Evolutionary conservation across 1,140 invertebrate species (phyloP).

Genomic region (Tetragonula clypearis): DNA sequence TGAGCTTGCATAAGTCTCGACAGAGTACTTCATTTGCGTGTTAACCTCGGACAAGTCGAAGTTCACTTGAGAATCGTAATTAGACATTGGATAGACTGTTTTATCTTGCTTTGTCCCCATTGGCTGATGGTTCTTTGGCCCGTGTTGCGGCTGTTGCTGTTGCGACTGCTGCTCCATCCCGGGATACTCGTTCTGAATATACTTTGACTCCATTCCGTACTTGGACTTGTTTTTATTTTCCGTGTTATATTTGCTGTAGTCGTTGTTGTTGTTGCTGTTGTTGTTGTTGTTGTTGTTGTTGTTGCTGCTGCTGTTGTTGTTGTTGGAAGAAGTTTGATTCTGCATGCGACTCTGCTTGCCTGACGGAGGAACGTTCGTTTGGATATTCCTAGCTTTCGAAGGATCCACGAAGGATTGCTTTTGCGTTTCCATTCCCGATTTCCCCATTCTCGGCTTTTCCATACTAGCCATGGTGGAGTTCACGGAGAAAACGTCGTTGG

Average conservation of each 20-base stretch:
- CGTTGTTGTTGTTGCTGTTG: slow-evolving; percentile 41
- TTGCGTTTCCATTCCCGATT: slow-evolving; percentile 63
- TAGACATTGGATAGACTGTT: slow-evolving; percentile 66
- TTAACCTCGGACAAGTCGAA: slow-evolving; percentile 70
- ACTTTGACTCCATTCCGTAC: slow-evolving; percentile 76
- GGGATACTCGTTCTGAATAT: slow-evolving; percentile 74
- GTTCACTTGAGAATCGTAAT: slow-evolving; percentile 74
- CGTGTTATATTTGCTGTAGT: slow-evolving; percentile 70
- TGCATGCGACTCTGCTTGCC: slow-evolving; percentile 58
- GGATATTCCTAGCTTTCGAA: slow-evolving; percentile 70
- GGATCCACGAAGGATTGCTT: slow-evolving; percentile 70
- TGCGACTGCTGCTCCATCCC: slow-evolving; percentile 70
- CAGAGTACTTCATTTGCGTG: slow-evolving; percentile 67
- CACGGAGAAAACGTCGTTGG: slow-evolving; percentile 46
- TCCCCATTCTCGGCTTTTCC: slow-evolving; percentile 71
- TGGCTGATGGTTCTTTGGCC: slow-evolving; percentile 62
- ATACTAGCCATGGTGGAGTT: slow-evolving; percentile 53
- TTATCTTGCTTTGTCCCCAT: slow-evolving; percentile 75
- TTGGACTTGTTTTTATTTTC: slow-evolving; percentile 76
- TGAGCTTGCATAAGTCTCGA: slow-evolving; percentile 73
- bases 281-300: slow-evolving; percentile 51
- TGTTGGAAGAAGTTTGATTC: slow-evolving; percentile 40
- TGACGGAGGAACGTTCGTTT: slow-evolving; percentile 57
- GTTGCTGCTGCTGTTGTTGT: slow-evolving; percentile 50
- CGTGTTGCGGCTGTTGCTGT: slow-evolving; percentile 63